phyloP scores from a whole-genome alignment of 2,888 invertebrate species.

The Microchrysa polita region DNA sequence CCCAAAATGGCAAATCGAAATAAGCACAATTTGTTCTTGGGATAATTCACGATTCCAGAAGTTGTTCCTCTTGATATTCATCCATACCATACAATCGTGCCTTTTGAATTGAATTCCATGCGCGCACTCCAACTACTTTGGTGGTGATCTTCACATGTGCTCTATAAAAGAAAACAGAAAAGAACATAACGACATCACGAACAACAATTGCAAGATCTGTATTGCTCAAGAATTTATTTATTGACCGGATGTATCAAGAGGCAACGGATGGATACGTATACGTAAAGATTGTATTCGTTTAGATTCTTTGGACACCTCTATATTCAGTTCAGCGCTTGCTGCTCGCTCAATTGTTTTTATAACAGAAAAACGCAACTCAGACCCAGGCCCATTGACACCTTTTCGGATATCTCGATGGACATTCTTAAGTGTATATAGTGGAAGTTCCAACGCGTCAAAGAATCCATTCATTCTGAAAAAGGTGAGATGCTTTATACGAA shows the following conservation, averaged over 20 bases:
- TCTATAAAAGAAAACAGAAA: too few species aligned
- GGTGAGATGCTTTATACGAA: conserved; percentile 11
- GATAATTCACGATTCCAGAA: conserved; percentile 11
- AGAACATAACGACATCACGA: too few species aligned
- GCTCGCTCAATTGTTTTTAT: conserved; percentile 37
- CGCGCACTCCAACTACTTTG: neutral
- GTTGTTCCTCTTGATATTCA: neutral
- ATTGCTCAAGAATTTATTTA: conserved; percentile 35
- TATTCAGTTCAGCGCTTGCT: neutral
- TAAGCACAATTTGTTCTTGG: conserved; percentile 34
- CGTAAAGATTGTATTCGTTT: too few species aligned
- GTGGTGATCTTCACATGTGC: conserved; percentile 13
- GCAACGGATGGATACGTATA: neutral
- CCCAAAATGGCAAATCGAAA: conserved; percentile 28
- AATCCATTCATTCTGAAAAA: conserved; percentile 9
- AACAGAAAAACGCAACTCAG: conserved; percentile 5
- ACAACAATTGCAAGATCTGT: neutral
- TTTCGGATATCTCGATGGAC: conserved; percentile 9
- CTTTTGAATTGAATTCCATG: neutral
- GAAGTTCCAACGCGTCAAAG: conserved; percentile 1
- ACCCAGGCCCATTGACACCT: conserved; percentile 44
- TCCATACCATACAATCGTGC: neutral
- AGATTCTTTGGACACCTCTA: neutral
- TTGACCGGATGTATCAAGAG: conserved; percentile 44
- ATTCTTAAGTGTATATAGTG: neutral